phyloP scores from a whole-genome alignment of 2,113 vertebrate species.

The Amazona vittata region DNA sequence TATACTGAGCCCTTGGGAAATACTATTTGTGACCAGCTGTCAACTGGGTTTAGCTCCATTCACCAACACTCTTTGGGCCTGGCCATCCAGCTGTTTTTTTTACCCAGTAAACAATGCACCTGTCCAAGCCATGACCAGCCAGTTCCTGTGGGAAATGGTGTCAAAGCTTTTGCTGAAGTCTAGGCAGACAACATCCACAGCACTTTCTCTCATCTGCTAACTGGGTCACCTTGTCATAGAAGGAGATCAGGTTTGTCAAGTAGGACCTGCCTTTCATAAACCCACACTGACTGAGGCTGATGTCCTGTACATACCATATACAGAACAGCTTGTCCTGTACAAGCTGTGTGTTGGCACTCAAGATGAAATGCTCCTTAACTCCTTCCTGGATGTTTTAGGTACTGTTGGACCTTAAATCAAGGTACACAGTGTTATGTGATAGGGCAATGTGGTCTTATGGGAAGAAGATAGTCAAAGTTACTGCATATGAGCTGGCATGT shows the following conservation, averaged over 20 bases:
- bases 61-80: rapidly evolving
- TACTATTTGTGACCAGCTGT: neutral
- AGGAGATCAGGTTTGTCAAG: neutral
- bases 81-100: neutral
- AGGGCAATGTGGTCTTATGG: neutral
- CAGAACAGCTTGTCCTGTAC: neutral
- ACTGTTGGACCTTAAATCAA: neutral
- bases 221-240: neutral
- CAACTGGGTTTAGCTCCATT: neutral
- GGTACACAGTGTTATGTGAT: neutral
- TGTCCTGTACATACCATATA: neutral
- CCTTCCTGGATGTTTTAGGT: neutral
- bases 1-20: neutral
- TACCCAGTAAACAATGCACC: neutral
- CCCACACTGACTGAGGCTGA: neutral
- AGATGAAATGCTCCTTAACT: neutral
- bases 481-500: neutral
- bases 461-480: neutral
- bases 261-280: neutral
- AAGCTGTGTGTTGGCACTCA: neutral
- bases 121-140: neutral
- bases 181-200: neutral
- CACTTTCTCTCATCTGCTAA: neutral
- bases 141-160: neutral
- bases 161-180: neutral